These are phyloP conservation scores for Glossophaga mutica DNA, from an alignment of 2,797 vertebrate species.

Conservation along the genomic window DNA sequence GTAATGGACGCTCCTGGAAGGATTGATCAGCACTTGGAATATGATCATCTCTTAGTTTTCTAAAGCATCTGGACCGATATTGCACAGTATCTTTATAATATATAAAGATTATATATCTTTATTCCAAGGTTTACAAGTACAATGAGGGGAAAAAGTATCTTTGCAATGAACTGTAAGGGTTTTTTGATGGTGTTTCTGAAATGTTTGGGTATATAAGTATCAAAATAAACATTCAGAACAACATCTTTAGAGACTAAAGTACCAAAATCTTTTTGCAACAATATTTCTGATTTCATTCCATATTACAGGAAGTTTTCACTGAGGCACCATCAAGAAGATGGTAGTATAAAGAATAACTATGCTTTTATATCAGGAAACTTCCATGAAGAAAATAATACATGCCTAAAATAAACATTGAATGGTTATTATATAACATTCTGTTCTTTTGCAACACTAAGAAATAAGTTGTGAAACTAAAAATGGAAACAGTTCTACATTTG, in stretches of 20 bases:
- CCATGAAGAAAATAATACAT: conserved; percentile 29
- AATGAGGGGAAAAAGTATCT: not conserved
- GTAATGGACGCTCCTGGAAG: not conserved
- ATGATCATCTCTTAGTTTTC: not conserved
- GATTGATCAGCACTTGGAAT: not conserved
- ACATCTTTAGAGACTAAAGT: not conserved
- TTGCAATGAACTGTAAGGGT: not conserved
- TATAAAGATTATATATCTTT: not conserved
- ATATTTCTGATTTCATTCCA: not conserved
- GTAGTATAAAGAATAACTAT: not conserved
- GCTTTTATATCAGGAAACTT: not conserved
- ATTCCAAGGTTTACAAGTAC: not conserved
- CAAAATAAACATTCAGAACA: not conserved
- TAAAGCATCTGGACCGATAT: not conserved
- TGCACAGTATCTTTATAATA: too few species aligned
- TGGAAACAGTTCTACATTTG: conserved; percentile 55
- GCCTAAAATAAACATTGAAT: conserved; percentile 59
- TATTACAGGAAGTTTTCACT: not conserved
- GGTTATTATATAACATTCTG: conserved; percentile 54
- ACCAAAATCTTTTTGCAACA: not conserved
- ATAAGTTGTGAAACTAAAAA: conserved; percentile 63
- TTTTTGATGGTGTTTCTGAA: not conserved
- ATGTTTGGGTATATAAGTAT: not conserved
- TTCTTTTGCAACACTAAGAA: conserved; percentile 48
- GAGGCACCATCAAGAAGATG: conserved; percentile 29